Conservation (phyloP, 2,888 invertebrate genomes). For the Pardosa pseudoannulata region DNA sequence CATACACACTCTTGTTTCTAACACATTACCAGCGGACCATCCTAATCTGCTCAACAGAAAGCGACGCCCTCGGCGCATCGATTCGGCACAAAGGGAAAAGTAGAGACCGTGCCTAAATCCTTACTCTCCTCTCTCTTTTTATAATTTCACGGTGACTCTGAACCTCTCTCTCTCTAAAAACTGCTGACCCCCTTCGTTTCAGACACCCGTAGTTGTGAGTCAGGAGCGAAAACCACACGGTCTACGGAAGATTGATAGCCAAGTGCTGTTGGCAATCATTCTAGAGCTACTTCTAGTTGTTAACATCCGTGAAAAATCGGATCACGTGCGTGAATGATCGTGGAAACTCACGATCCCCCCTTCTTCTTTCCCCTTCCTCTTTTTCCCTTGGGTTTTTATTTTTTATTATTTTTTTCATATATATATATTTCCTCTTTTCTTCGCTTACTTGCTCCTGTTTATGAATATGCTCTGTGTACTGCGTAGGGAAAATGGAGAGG, state of each 20-base stretch:
- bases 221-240: constrained; percentile 46
- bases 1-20: constrained; percentile 18
- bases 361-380: no score
- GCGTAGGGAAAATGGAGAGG: not conserved
- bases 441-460: not conserved
- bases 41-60: constrained; percentile 6
- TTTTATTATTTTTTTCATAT: not conserved
- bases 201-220: constrained; percentile 42
- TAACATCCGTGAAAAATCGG: constrained; percentile 71
- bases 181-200: constrained; percentile 22
- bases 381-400: constrained; percentile 8
- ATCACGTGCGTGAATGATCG: constrained; percentile 67
- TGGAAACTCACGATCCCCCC: constrained; percentile 19
- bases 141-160: constrained; percentile 53
- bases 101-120: constrained; percentile 62
- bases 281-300: constrained; percentile 62
- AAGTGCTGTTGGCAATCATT: constrained; percentile 70
- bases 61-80: constrained; percentile 14
- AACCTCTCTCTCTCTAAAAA: constrained; percentile 39
- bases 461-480: not conserved
- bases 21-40: constrained; percentile 28
- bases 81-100: constrained; percentile 11
- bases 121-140: constrained; percentile 36
- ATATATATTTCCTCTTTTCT: not conserved
- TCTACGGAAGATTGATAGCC: constrained; percentile 67